phyloP scores from a whole-genome alignment of 1,140 invertebrate species.

The Cardiocondyla obscurior region DNA sequence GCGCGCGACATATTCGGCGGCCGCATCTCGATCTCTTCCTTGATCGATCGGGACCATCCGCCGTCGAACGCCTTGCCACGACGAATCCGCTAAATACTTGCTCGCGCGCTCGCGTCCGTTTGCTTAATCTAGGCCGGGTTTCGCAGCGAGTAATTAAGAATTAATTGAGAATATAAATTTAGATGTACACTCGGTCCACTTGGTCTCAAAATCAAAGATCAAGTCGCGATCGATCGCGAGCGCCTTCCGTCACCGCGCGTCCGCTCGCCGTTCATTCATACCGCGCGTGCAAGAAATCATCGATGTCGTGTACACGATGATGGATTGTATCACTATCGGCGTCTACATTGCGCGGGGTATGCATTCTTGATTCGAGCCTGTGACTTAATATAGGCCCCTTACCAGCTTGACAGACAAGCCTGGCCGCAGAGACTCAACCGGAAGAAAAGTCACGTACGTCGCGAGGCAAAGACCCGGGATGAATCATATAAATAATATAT shows the following conservation, averaged over 20 bases:
- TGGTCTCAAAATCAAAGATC: neutral
- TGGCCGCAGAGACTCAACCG: slow-evolving; percentile 49
- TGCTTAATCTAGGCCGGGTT: neutral
- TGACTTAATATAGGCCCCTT: slow-evolving; percentile 1
- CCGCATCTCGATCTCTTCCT: slow-evolving; percentile 15
- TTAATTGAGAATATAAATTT: neutral
- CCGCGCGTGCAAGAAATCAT: slow-evolving; percentile 4
- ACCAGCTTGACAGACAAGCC: slow-evolving; percentile 52
- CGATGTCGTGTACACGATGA: slow-evolving; percentile 15
- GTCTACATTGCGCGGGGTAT: neutral
- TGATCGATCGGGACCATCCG: neutral
- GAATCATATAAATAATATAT: slow-evolving; percentile 42
- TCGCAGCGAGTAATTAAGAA: too few species aligned
- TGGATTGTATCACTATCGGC: neutral
- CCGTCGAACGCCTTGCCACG: neutral
- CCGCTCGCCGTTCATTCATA: slow-evolving; percentile 3
- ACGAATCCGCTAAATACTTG: neutral
- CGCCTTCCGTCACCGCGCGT: too few species aligned
- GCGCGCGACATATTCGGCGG: slow-evolving; percentile 26
- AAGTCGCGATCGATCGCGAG: too few species aligned
- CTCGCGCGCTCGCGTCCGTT: neutral
- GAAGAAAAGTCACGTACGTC: slow-evolving; percentile 54
- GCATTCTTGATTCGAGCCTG: slow-evolving; percentile 31
- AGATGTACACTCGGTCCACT: neutral
- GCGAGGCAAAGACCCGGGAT: slow-evolving; percentile 63